A percentile compares a stretch with the other conserved stretches of the same genome.
Conservation (phyloP, 30 jellyfish, hydroid and myxozoan genomes). For the Euphysa ruthae region DNA sequence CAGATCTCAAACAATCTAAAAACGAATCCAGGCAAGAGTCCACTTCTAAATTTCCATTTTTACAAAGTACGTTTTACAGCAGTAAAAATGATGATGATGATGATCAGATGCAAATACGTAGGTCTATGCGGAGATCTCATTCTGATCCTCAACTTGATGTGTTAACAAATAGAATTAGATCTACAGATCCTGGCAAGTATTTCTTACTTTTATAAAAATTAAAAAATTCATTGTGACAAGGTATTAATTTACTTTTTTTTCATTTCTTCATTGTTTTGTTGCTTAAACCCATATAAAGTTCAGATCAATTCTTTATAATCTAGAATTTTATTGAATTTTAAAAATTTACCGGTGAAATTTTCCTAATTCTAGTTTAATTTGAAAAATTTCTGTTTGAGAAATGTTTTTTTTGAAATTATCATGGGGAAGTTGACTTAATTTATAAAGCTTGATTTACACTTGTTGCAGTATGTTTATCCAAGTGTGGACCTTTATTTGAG, state of each 20-base stretch:
- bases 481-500: background rate
- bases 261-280: no score
- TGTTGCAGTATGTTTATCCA: no score
- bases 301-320: no score
- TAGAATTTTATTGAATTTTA: no score
- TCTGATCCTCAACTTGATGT: conserved; percentile 14
- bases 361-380: background rate
- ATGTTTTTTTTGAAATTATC: no score
- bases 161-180: background rate
- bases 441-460: no score
- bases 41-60: conserved; percentile 23
- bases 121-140: conserved; percentile 2
- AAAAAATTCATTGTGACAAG: no score
- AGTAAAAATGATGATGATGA: conserved; percentile 20
- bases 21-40: background rate
- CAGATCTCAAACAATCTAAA: conserved; percentile 17
- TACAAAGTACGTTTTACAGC: conserved; percentile 33
- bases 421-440: no score
- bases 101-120: background rate
- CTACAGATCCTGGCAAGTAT: conserved; percentile 2
- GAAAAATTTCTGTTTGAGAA: no score
- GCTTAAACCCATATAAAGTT: no score
- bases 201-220: no score
- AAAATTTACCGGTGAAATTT: background rate
- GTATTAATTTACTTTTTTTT: no score